A percentile compares a stretch with the other conserved stretches of the same genome.
Evolutionary conservation across 2,797 vertebrate species (phyloP).

Genomic region (Merluccius polli): DNA sequence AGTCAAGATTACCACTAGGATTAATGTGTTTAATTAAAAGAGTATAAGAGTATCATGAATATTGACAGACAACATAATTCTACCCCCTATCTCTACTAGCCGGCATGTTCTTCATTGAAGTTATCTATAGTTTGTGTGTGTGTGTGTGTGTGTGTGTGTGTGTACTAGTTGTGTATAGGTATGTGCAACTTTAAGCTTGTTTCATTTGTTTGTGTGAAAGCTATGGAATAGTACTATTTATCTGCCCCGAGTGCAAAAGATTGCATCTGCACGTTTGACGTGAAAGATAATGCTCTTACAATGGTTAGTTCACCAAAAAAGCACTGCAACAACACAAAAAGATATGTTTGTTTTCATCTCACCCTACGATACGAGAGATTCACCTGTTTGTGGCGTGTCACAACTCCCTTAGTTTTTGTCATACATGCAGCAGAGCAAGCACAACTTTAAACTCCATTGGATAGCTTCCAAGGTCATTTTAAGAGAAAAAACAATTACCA

Average conservation of each 20-base stretch:
- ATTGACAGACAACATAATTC: not conserved
- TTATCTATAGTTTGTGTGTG: not conserved
- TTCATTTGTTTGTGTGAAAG: not conserved
- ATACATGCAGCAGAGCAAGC: not conserved
- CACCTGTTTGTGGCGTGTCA: not conserved
- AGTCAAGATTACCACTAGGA: not conserved
- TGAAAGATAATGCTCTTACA: conserved; percentile 2
- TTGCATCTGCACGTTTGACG: not conserved
- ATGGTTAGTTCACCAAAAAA: conserved; percentile 1
- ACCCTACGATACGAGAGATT: not conserved
- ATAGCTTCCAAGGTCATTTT: conserved; percentile 10
- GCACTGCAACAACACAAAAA: not conserved
- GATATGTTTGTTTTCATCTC: not conserved
- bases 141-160: not conserved
- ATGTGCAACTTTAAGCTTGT: not conserved
- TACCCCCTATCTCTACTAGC: not conserved
- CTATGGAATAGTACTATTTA: not conserved
- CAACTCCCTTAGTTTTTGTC: not conserved
- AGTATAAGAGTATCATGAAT: not conserved
- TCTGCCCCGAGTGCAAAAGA: not conserved
- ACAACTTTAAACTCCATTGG: conserved; percentile 3
- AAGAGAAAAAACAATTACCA: conserved; percentile 17
- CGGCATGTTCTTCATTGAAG: not conserved
- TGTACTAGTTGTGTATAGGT: not conserved
- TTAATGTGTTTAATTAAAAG: not conserved